Percentiles rank a stretch among this genome's conserved stretches.
Evolutionary conservation across 2,888 invertebrate species (phyloP).

Genomic region (Orthosia gothica): DNA sequence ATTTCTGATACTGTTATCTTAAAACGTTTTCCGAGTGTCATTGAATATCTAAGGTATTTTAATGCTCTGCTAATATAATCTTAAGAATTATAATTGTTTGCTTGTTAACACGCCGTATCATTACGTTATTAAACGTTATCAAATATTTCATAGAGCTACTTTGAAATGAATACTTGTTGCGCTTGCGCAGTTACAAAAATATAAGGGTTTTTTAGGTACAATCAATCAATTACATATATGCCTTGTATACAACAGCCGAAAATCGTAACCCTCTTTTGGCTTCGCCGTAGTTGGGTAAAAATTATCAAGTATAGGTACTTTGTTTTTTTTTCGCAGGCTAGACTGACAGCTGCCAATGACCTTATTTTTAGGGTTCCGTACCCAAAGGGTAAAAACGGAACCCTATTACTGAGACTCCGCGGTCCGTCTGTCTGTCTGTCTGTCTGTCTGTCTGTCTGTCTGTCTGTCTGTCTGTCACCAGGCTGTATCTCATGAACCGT

Average conservation of each 20-base stretch:
- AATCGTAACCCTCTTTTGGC: neutral
- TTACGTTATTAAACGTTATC: constrained; percentile 23
- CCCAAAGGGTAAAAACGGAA: too few species aligned
- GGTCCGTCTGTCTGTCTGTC: too few species aligned
- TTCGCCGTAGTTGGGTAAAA: too few species aligned
- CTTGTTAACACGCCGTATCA: constrained; percentile 28
- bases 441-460: too few species aligned
- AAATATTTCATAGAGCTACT: constrained; percentile 5
- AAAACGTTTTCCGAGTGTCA: constrained; percentile 22
- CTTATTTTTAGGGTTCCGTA: too few species aligned
- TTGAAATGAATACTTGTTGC: neutral
- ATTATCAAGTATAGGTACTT: too few species aligned
- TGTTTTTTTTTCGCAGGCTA: too few species aligned
- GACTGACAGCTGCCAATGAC: too few species aligned
- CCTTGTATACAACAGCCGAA: neutral
- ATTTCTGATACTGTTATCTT: constrained; percentile 38
- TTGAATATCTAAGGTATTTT: constrained; percentile 57
- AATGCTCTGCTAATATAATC: constrained; percentile 39
- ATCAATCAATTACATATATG: neutral
- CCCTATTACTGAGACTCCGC: too few species aligned
- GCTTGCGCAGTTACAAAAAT: neutral
- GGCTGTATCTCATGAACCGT: too few species aligned
- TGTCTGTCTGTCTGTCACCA: too few species aligned
- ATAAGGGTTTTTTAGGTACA: neutral
- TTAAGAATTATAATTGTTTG: constrained; percentile 28